A percentile compares a stretch with the other conserved stretches of the same genome.
Evolutionary conservation across 2,888 invertebrate species (phyloP).

Genomic region (Galerucella nymphaeae): DNA sequence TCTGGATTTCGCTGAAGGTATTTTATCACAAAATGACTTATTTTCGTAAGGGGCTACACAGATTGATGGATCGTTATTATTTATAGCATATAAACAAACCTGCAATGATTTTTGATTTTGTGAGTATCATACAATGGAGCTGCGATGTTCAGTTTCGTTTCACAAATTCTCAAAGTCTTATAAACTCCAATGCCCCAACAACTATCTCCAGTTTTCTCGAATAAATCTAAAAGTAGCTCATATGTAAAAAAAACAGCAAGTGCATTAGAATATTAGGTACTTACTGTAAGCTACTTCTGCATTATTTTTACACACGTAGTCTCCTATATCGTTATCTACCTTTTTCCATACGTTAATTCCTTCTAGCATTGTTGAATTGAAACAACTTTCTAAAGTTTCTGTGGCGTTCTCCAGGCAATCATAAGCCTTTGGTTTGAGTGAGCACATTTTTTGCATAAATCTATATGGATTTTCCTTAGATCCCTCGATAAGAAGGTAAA

Average conservation of each 20-base stretch:
- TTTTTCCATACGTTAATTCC: constrained; percentile 1
- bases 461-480: neutral
- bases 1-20: too few relatives aligned
- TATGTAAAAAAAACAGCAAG: neutral
- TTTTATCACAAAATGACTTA: too few relatives aligned
- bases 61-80: too few relatives aligned
- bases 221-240: neutral
- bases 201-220: neutral
- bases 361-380: neutral
- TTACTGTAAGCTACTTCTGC: neutral
- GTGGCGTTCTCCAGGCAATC: neutral
- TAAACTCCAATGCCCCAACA: neutral
- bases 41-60: too few relatives aligned
- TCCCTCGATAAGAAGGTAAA: neutral
- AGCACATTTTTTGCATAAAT: neutral
- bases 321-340: neutral
- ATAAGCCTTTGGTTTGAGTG: neutral
- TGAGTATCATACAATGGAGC: neutral
- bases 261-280: neutral
- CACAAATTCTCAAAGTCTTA: neutral
- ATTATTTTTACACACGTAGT: neutral
- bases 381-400: neutral
- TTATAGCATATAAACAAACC: neutral
- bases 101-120: neutral
- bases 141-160: neutral